Conservation (phyloP, 2,113 vertebrate species). For the Chroicocephalus ridibundus region DNA sequence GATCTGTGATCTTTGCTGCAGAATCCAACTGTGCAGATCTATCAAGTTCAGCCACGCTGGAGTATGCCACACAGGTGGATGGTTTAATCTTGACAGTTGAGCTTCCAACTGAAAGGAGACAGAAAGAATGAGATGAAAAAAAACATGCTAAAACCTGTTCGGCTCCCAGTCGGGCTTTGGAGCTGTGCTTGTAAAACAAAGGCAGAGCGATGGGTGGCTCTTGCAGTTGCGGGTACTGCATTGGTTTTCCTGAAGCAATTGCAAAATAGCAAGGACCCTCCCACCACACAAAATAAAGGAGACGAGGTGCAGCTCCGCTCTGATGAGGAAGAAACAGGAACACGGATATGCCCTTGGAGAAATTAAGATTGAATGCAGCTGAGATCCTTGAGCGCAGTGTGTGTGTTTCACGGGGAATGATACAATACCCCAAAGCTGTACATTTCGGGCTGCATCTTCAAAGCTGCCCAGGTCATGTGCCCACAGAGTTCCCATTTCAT, state of each 20-base stretch:
- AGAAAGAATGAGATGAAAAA: constrained; percentile 52
- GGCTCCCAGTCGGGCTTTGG: neutral
- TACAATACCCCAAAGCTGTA: neutral
- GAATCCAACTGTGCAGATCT: constrained; percentile 63
- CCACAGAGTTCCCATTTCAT: neutral
- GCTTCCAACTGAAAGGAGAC: constrained; percentile 59
- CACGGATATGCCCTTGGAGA: neutral
- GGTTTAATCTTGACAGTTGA: constrained; percentile 66
- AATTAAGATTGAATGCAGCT: neutral
- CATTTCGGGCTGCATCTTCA: neutral
- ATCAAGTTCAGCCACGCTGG: constrained; percentile 66
- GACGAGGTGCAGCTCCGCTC: neutral
- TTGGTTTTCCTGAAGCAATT: constrained; percentile 8
- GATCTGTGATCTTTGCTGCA: constrained; percentile 43
- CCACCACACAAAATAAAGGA: neutral
- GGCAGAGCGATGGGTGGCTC: neutral
- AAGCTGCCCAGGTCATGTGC: neutral
- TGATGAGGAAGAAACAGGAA: neutral
- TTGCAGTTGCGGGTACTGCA: neutral
- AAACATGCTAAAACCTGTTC: constrained; percentile 56
- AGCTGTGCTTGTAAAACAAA: constrained; percentile 40
- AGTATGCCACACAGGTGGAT: constrained; percentile 72
- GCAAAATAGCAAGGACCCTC: neutral
- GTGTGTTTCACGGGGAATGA: neutral
- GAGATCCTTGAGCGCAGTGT: neutral